phyloP scores from a whole-genome alignment of 2,888 invertebrate genomes.

The Strigamia crassipes region DNA sequence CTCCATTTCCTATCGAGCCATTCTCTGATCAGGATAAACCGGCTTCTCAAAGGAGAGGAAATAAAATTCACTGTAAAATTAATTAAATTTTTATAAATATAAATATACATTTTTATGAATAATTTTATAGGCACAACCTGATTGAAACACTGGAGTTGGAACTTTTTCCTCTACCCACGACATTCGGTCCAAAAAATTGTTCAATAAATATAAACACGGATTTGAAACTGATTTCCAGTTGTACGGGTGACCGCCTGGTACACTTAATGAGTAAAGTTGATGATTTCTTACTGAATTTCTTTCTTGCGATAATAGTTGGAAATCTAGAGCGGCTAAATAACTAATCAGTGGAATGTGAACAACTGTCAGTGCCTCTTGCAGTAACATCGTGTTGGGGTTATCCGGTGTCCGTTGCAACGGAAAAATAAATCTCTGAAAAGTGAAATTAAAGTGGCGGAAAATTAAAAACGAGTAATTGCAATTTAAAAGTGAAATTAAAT shows the following conservation, averaged over 20 bases:
- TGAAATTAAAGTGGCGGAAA: not conserved
- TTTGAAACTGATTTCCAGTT: slow-evolving; percentile 78
- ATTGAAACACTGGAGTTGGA: not conserved
- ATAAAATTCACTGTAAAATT: not conserved
- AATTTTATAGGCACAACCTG: not conserved
- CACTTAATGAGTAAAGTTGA: slow-evolving; percentile 12
- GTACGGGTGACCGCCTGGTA: slow-evolving; percentile 75
- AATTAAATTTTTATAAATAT: not conserved
- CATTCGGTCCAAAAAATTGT: slow-evolving; percentile 65
- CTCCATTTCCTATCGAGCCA: slow-evolving; percentile 50
- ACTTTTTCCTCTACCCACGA: not conserved
- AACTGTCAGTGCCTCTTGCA: slow-evolving; percentile 17
- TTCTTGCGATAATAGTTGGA: not conserved
- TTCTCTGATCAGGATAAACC: not conserved
- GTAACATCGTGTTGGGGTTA: not conserved
- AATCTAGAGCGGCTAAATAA: slow-evolving; percentile 18
- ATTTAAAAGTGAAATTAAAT: not conserved
- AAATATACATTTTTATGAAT: not conserved
- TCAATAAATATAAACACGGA: slow-evolving; percentile 68
- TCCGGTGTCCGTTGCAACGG: not conserved
- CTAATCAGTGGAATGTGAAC: slow-evolving; percentile 10
- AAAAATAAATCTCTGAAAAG: not conserved
- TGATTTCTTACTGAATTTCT: not conserved
- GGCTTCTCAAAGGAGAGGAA: not conserved
- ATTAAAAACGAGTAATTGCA: not conserved